phyloP scores from a whole-genome alignment of 2,113 vertebrate genomes.

The Callionymus lyra region DNA sequence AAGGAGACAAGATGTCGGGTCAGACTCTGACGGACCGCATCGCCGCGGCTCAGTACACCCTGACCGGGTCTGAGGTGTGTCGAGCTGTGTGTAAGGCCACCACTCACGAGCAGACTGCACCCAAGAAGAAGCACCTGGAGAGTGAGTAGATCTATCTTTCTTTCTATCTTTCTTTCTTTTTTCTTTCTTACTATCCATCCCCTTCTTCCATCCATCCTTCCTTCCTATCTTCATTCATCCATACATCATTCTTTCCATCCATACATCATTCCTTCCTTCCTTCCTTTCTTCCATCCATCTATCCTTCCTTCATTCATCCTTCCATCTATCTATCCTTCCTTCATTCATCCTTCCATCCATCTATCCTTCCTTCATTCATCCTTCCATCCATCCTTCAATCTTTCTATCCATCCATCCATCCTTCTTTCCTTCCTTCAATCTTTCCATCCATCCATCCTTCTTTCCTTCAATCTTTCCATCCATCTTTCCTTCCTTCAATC shows the following conservation, averaged over 20 bases:
- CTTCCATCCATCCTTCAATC: slow-evolving; percentile 11
- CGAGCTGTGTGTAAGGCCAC: slow-evolving; percentile 96
- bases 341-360: too few relatives aligned
- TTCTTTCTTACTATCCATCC: background rate
- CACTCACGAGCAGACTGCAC: slow-evolving; percentile 95
- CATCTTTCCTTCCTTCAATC: slow-evolving; percentile 11
- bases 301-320: slow-evolving; percentile 11
- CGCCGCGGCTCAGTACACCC: slow-evolving; percentile 96
- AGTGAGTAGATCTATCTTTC: slow-evolving; percentile 74
- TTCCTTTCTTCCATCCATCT: slow-evolving; percentile 17
- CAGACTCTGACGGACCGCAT: slow-evolving; percentile 98
- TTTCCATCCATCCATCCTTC: slow-evolving; percentile 5
- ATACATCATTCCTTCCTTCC: too few relatives aligned
- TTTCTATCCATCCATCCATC: slow-evolving; percentile 15
- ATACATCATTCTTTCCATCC: too few relatives aligned
- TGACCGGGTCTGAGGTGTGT: slow-evolving; percentile 92
- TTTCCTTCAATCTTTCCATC: slow-evolving; percentile 13
- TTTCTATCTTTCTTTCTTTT: slow-evolving; percentile 14
- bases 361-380: too few relatives aligned
- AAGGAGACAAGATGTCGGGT: slow-evolving; percentile 87
- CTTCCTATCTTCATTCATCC: too few relatives aligned
- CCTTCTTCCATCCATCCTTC: slow-evolving; percentile 20
- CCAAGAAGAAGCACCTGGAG: slow-evolving; percentile 99
- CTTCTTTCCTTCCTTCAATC: slow-evolving; percentile 10
- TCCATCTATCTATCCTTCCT: background rate